Evolutionary conservation across 2,888 invertebrate genomes (phyloP), one percentile per base, ranked within the genome.

Genomic region (Amphipyra tragopoginis): DNA sequence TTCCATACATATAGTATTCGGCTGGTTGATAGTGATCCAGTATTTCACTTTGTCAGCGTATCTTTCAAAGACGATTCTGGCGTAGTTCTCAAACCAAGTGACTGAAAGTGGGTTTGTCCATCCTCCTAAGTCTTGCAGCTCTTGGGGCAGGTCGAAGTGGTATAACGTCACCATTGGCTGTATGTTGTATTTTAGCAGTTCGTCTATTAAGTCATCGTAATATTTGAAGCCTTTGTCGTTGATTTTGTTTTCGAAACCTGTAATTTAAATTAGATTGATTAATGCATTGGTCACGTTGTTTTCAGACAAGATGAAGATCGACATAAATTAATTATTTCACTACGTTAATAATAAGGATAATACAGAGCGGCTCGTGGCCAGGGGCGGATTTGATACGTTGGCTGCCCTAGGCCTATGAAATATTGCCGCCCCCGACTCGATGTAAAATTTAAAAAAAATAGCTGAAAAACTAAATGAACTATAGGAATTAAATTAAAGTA

Each of bases 11-110:
- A 92, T 84, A 1, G 86, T 81, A 51, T 88, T 89, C 0, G 96
- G 96, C 71, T 96, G 96, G 81, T 96, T 96, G 0, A 96, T 86
- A 0, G 96, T 96, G 0, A 96, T 91, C 96, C 96, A 96, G 47
- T 89, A 90, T 66, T 95, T 93, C 0, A 95, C 96, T 67, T 92
- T 91, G 44, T 90, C 88, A 0, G 94, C 95, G 65, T 92, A 95
- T 72, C 86, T 82, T 5, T 88, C 73, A 69, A 92, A 95, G 0
- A 94, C 72, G 2, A 94, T 72, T 14, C 83, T 86, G 0, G 95
- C 93, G 74, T 95, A 96, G 8, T 93, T 89, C 58, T 89, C 88
- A 58, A 96, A 96, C 91, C 95, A 95, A 26, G 89, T 76, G 0
- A 69, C 51, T 0, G 84, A 80, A 0, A 84, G 57, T 0, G 91